These are phyloP conservation scores for Neodiprion lecontei DNA, from an alignment of 1,140 invertebrate genomes.

Conservation along the genomic window DNA sequence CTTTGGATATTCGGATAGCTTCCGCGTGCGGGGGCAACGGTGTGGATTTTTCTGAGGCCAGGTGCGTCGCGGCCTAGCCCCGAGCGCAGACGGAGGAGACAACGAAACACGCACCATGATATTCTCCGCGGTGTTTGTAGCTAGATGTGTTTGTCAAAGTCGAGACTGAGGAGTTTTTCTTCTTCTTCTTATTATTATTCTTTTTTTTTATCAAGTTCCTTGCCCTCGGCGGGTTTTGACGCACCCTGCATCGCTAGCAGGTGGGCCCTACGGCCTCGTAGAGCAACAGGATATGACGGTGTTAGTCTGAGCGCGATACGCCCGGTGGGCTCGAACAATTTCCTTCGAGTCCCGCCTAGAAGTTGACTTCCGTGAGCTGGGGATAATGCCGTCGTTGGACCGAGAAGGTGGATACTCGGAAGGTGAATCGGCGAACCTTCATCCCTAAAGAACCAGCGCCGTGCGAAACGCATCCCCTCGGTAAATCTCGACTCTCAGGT, in stretches of 20 bases:
- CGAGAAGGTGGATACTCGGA: no score
- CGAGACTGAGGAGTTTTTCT: not conserved
- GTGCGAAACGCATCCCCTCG: no score
- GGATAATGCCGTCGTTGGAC: no score
- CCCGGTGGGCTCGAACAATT: slow-evolving; percentile 1
- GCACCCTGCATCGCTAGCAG: not conserved
- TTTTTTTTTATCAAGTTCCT: not conserved
- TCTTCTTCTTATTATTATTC: no score
- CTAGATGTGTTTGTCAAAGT: no score
- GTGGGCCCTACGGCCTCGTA: not conserved
- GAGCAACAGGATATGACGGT: not conserved
- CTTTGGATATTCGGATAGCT: slow-evolving; percentile 4
- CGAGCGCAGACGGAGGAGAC: not conserved
- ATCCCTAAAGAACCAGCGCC: no score
- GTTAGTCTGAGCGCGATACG: not conserved
- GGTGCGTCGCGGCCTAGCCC: not conserved
- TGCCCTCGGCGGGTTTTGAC: not conserved
- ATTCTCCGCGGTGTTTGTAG: not conserved
- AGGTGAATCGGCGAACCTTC: no score
- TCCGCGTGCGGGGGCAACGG: not conserved
- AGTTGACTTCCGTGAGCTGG: not conserved
- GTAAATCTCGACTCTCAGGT: no score
- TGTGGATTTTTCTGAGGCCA: not conserved
- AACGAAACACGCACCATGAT: not conserved
- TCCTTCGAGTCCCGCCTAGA: not conserved